Conservation (phyloP, 2,888 invertebrate genomes). For the Fragum whitleyi region DNA sequence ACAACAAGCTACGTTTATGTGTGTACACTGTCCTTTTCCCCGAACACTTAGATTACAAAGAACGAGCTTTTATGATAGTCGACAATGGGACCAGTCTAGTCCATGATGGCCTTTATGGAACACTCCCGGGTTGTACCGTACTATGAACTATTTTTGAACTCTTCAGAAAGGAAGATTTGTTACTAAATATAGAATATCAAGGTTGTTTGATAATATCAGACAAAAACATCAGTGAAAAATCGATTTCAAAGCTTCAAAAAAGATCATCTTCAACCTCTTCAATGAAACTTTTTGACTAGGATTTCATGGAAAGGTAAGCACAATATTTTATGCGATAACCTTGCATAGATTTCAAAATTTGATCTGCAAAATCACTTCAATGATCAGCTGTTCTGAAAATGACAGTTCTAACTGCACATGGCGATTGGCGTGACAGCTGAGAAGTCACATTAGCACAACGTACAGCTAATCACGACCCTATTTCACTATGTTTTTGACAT, state of each 20-base stretch:
- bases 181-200: not conserved
- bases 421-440: not conserved
- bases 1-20: too few species aligned
- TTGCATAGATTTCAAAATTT: not conserved
- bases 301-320: not conserved
- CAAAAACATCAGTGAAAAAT: not conserved
- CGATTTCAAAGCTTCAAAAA: not conserved
- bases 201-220: conserved; percentile 1
- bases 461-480: too few species aligned
- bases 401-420: not conserved
- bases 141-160: not conserved
- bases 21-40: too few species aligned
- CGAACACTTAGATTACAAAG: too few species aligned
- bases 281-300: not conserved
- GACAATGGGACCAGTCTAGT: too few species aligned
- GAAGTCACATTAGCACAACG: too few species aligned
- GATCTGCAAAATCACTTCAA: not conserved
- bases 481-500: too few species aligned
- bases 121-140: too few species aligned
- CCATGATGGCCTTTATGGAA: too few species aligned
- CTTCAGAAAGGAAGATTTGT: not conserved
- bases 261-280: not conserved
- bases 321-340: not conserved
- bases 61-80: too few species aligned
- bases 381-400: not conserved